Percentiles rank a stretch among this genome's conserved stretches.
These are phyloP conservation scores for Halocynthia aurantium DNA, from an alignment of 23 tunicate species.

Conservation along the genomic window DNA sequence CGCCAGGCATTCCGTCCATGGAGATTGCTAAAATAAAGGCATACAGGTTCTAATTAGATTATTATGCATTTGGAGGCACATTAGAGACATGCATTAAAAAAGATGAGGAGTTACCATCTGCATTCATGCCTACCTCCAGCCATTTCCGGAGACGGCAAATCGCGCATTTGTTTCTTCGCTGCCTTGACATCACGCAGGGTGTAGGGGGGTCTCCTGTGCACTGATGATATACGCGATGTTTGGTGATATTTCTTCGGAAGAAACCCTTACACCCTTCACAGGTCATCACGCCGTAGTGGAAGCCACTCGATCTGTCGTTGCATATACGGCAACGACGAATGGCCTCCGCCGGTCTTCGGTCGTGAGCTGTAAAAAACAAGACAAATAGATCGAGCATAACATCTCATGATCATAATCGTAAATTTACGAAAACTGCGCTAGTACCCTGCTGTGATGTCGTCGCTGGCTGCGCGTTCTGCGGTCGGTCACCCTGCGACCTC, in stretches of 20 bases:
- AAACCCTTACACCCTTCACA: constrained; percentile 99
- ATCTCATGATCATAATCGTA: too few species aligned
- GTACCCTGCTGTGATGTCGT: too few species aligned
- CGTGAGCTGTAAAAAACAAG: constrained; percentile 32
- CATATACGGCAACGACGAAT: constrained; percentile 88
- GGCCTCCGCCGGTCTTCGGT: constrained; percentile 66
- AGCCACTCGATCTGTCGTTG: constrained; percentile 88
- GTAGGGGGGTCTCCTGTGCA: too few species aligned
- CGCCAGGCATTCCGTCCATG: constrained; percentile 99
- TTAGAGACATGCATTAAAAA: not conserved
- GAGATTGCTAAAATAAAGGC: constrained; percentile 69
- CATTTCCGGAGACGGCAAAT: constrained; percentile 84
- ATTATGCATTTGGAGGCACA: not conserved
- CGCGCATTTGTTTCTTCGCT: constrained; percentile 86
- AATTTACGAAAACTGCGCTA: too few species aligned
- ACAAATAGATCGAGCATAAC: too few species aligned
- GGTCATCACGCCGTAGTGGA: constrained; percentile 93
- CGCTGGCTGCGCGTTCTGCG: too few species aligned
- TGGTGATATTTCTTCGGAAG: constrained; percentile 89
- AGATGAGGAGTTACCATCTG: constrained; percentile 53
- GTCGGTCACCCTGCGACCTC: too few species aligned
- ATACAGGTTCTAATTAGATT: not conserved
- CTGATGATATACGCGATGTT: constrained; percentile 83
- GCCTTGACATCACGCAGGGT: constrained; percentile 90
- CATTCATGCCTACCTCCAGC: constrained; percentile 92